Evolutionary conservation across 2,113 vertebrate species (phyloP).

Genomic region (Sturnus vulgaris): DNA sequence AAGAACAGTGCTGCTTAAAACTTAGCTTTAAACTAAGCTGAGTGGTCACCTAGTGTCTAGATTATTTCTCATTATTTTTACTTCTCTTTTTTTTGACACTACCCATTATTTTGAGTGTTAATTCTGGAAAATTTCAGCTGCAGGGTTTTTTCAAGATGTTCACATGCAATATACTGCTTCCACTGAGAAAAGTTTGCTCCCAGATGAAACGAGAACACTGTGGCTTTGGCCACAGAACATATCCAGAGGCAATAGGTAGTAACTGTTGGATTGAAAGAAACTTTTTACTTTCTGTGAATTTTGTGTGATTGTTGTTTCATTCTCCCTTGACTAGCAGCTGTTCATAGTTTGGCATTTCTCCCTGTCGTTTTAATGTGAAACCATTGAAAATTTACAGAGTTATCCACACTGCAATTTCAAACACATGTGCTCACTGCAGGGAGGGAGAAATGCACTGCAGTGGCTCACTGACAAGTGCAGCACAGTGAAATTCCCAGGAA

Average conservation of each 20-base stretch:
- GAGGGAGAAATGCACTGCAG: background rate
- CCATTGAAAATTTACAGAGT: background rate
- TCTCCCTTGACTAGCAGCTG: background rate
- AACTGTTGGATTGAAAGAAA: background rate
- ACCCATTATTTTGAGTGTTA: background rate
- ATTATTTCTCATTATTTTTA: background rate
- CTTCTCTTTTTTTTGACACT: background rate
- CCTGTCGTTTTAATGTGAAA: background rate
- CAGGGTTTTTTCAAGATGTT: background rate
- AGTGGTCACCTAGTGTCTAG: background rate
- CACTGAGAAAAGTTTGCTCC: background rate
- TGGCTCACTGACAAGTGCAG: background rate
- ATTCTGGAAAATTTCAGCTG: background rate
- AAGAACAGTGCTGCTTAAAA: background rate
- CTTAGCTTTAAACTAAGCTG: background rate
- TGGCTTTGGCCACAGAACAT: background rate
- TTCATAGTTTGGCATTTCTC: background rate
- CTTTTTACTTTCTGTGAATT: background rate
- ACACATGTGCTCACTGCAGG: background rate
- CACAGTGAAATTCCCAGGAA: background rate
- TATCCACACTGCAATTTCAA: background rate
- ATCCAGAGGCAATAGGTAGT: background rate
- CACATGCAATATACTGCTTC: background rate
- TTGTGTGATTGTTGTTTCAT: background rate
- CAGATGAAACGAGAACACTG: rapidly evolving